Evolutionary conservation across 2,888 invertebrate genomes (phyloP), one percentile per base, ranked within the genome.

Genomic region (Alloplasta piceator): DNA sequence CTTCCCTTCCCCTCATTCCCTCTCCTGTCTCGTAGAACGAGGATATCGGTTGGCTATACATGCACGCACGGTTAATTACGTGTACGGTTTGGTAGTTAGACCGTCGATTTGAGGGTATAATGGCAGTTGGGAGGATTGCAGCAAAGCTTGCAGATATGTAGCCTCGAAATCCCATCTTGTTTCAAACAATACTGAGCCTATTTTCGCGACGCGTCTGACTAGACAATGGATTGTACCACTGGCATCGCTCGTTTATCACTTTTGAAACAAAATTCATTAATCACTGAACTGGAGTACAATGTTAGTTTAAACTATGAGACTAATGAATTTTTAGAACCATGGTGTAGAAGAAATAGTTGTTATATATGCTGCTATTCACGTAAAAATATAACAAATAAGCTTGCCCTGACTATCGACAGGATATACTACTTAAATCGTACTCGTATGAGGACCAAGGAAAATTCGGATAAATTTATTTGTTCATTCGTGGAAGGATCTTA

Each of bases 81-180:
- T 46, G 52, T 63, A 73, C 55, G 14, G 68, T 61, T 63, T 67
- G 61, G 16, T 46, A 66, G 60, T 71, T 60, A 64, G 70, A 52
- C 43, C 14, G 46, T 38, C 73, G 72, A 50, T 26, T 68, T 26
- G 46, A 64, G 52, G 70, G 36, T 52, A 43, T 74, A 68, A 73
- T 74, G 41, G 61, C 63, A 39, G 16, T 61, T 68, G 43, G 48
- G 48, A 52, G 55, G 36, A 9, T 55, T 66, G 64, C 48, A 74
- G n/a, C 36, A 48, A 39, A 43, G 12, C 67, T 36, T 50, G 9
- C 64, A 39, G 60, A 71, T 61, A 38, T 46, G 39, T 39, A 66
- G 70, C 16, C 64, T 52, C 43, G 6, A 41, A 79, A 79, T 75
- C 64, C 64, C 55, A 14, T 74, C 70, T 63, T 48, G 71, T 61